Evolutionary conservation across 1,140 invertebrate genomes (phyloP), one percentile per base, ranked within the genome.

Genomic region (Drosophila funebris): DNA sequence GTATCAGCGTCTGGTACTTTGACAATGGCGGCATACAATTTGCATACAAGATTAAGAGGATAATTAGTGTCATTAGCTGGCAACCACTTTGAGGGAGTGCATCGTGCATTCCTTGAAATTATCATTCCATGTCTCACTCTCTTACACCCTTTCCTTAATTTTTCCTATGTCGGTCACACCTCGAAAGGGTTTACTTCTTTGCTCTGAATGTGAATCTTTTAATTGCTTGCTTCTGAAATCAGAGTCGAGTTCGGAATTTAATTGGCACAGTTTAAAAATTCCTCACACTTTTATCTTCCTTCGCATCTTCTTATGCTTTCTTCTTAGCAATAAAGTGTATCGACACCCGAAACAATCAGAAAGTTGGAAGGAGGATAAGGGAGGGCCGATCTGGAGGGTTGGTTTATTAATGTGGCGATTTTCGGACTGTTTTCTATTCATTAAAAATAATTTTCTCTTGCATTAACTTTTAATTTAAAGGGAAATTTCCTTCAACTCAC

Each of bases 391-490:
- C 33, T 13, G 29, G 63, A 53, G 56, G 54, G 63, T 60, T 68
- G 52, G 8, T 53, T 73, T 72, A 81, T 78, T 81, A 85, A 78
- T 78, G 70, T 60, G 77, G 54, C 62, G 82, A 81, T 85, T 87
- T 81, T 87, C 63, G 63, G 56, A 68, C 73, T 85, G 82, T 85
- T 85, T 85, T 85, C 82, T 87, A 87, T 87, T 85, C 82, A 85
- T 85, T 85, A 85, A 87, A 85, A 85, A 87, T 85, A 85, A 85
- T 85, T 85, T 85, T 85, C 78, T 85, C 82, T 87, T 66, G 81
- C 82, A 85, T 85, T 85, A 85, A 85, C 82, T 85, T 87, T 85
- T 85, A 69, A 85, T 87, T 87, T 75, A 53, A 71, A 72, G 82
- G 82, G 69, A 72, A 78, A 72, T 81, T 71, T 75, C 18, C 2